phyloP scores from a whole-genome alignment of 2,888 invertebrate genomes.

The Lacanobia oleracea region DNA sequence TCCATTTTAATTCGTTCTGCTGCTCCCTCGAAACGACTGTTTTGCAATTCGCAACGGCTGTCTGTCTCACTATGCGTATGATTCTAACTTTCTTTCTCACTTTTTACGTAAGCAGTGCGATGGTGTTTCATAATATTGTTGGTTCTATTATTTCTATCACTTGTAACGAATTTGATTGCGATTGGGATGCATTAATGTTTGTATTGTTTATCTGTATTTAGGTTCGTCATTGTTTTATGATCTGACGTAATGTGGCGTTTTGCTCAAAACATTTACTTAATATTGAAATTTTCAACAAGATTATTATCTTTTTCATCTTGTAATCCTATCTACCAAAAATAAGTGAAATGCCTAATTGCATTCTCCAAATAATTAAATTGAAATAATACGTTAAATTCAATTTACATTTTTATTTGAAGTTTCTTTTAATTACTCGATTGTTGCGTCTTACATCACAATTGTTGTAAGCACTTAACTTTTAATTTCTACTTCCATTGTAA shows the following conservation, averaged over 20 bases:
- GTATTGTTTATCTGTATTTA: constrained; percentile 30
- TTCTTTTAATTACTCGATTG: constrained; percentile 46
- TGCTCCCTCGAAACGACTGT: constrained; percentile 70
- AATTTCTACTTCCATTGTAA: constrained; percentile 56
- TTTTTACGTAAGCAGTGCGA: constrained; percentile 73
- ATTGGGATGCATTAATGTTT: constrained; percentile 29
- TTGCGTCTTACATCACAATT: constrained; percentile 56
- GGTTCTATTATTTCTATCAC: constrained; percentile 42
- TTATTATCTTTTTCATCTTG: background rate
- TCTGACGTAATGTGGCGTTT: background rate
- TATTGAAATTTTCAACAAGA: background rate
- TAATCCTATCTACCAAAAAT: too few species aligned
- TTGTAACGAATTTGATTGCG: constrained; percentile 50
- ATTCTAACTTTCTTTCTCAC: constrained; percentile 71
- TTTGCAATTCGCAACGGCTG: constrained; percentile 77
- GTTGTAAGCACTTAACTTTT: constrained; percentile 48
- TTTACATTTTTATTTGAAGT: constrained; percentile 42
- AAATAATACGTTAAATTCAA: constrained; percentile 31
- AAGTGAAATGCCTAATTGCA: background rate
- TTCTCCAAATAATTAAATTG: constrained; percentile 1
- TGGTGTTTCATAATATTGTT: constrained; percentile 59
- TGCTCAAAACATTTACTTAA: background rate
- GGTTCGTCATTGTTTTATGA: background rate
- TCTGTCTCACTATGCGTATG: constrained; percentile 65
- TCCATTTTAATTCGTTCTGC: constrained; percentile 76